Base-by-base conservation (phyloP, 2,113 vertebrate species). In the Eira barbara region DNA sequence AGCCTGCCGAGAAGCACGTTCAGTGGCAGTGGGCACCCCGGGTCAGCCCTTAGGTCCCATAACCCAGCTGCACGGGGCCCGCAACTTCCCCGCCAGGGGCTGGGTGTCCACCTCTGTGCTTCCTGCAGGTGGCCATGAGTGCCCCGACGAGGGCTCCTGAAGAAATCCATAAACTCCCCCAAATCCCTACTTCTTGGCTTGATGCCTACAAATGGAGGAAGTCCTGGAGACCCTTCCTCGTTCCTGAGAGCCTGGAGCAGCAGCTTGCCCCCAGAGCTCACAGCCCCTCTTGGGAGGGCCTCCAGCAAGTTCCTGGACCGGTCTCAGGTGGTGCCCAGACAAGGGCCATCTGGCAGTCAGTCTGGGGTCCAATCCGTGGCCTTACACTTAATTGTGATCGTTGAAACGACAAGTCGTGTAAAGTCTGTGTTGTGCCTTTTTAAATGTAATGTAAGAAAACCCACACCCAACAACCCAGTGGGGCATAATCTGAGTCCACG, bases 321-420 rank as follows among this genome's bases (percentile, higher is more conserved):
- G 21, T n/a, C 39, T 14, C 3, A 23, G 67, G 47, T 71, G 34
- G 27, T 36, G 59, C 29, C 18, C 74, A 29, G 17, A 45, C 34
- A 9, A 4, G 18, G 13, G 17, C 25, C 29, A 31, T 3, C 13
- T 34, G 73, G 61, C 23, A 34, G 59, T 6, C 42, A 18, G 27
- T 3, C 0, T 2, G 63, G 49, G 31, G 47, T 3, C 1, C 4
- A 14, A 2, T 8, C 52, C 14, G 0, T 0, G 27, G 13, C 3
- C 9, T 34, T 67, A 4, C 82, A 45, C 18, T 78, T 52, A 3
- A 69, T 27, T 59, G 21, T 87, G 7, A 78, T 82, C 25, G 29
- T 82, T 7, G 15, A 83, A n/a, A 34, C 42, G 14, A 20, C n/a
- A 8, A 57, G n/a, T 25, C 4, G 34, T 12, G 36, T 31, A 11